Base-by-base conservation (phyloP, 2,888 invertebrate genomes). In the Entomobrya proxima region DNA sequence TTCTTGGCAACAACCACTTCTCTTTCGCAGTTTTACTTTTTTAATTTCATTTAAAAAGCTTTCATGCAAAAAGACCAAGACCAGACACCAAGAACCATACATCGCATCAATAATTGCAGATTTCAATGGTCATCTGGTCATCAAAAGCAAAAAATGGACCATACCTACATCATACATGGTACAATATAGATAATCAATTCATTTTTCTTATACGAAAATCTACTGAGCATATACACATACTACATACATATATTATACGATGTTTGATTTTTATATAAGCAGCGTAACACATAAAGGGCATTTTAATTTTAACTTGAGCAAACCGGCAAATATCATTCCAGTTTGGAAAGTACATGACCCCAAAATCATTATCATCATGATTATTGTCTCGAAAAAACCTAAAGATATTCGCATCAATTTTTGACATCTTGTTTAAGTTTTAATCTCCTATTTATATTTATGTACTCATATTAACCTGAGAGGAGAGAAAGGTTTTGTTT, bases 391-490 rank as follows among this genome's bases (percentile, higher is more conserved):
- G n/a, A n/a, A n/a, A n/a, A 64, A 6, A n/a, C 2, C 27, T 3
- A 32, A 58, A 27, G 32, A 35, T 32, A 32, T 32, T 61, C 67
- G 21, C 67, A 37, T 69, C 40, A 69, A 69, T 40, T 40, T 40
- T 40, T 69, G 67, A 69, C 67, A 40, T 69, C 40, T 69, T 69
- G 21, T 37, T 37, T 69, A 64, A 21, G 21, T 11, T 64, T 30
- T 30, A 58, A 58, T 35, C 32, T 64, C 15, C 35, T 21, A 15
- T 40, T 69, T 69, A 40, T 40, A 40, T 15, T 37, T 24, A 21
- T 69, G 44, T 30, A 61, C 30, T 6, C n/a, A n/a, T n/a, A n/a
- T n/a, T n/a, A n/a, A n/a, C n/a, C n/a, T n/a, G n/a, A n/a, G n/a
- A n/a, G n/a, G n/a, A n/a, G n/a, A n/a, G n/a, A n/a, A n/a, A n/a